These are phyloP conservation scores for Caenorhabditis macrosperma DNA, from an alignment of 2,888 invertebrate species.

Conservation along the genomic window DNA sequence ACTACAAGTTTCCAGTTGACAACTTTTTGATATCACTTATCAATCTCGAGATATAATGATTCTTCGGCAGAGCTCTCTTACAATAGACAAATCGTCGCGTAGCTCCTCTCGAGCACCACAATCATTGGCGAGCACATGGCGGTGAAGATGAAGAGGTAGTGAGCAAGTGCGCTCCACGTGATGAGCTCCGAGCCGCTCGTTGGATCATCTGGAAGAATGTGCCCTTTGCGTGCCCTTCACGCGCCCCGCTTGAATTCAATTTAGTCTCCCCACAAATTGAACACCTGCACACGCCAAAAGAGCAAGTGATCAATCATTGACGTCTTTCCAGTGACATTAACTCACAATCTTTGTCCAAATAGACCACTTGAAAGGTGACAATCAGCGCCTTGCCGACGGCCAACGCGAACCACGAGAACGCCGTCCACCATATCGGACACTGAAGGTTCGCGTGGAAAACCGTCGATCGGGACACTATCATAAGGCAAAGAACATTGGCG, in stretches of 20 bases:
- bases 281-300: no score
- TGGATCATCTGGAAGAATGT: conserved; percentile 2
- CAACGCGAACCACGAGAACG: conserved; percentile 32
- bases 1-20: no score
- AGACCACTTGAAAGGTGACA: conserved; percentile 26
- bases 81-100: conserved; percentile 40
- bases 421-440: conserved; percentile 32
- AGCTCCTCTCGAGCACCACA: conserved; percentile 28
- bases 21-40: not conserved
- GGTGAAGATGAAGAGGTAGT: conserved; percentile 43
- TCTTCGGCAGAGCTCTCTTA: conserved; percentile 23
- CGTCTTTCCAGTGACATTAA: no score
- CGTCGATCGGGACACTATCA: conserved; percentile 25
- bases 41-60: no score
- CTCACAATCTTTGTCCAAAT: conserved; percentile 24
- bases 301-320: no score
- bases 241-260: no score
- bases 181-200: conserved; percentile 8
- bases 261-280: no score
- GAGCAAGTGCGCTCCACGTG: conserved; percentile 24
- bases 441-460: conserved; percentile 39
- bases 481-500: conserved; percentile 12
- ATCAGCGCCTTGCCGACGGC: conserved; percentile 29
- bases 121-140: conserved; percentile 39
- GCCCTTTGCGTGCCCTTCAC: not conserved